Percentiles rank a stretch among this genome's conserved stretches.
phyloP scores from a whole-genome alignment of 1,140 invertebrate species.

The Lepidurus packardi region DNA sequence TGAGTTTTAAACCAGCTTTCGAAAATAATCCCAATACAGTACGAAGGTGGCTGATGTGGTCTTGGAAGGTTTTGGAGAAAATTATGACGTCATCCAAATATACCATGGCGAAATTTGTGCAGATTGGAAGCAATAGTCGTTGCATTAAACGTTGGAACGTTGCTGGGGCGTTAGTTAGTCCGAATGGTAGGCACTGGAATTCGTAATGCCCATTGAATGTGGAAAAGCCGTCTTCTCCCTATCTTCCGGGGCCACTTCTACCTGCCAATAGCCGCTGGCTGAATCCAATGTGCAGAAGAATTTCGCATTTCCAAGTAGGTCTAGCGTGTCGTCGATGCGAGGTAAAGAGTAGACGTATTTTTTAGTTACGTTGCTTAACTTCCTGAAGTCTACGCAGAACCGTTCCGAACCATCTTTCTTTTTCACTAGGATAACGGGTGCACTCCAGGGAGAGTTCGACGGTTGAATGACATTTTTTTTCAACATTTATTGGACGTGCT shows the following conservation, averaged over 20 bases:
- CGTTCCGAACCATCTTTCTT: constrained; percentile 32
- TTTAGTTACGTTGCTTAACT: constrained; percentile 43
- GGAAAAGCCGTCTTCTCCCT: constrained; percentile 46
- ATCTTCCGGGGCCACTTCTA: constrained; percentile 43
- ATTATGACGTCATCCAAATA: constrained; percentile 55
- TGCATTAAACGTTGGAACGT: constrained; percentile 46
- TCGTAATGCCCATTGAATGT: constrained; percentile 43
- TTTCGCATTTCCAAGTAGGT: constrained; percentile 44
- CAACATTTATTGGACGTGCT: not conserved
- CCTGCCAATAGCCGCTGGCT: constrained; percentile 49
- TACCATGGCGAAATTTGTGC: constrained; percentile 41
- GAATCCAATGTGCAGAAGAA: constrained; percentile 49
- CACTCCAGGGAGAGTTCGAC: constrained; percentile 35
- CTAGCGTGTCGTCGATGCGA: constrained; percentile 47
- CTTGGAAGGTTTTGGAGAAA: constrained; percentile 39
- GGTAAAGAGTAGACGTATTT: constrained; percentile 51
- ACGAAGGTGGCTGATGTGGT: constrained; percentile 40
- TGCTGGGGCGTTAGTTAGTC: constrained; percentile 43
- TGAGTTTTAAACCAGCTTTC: constrained; percentile 38
- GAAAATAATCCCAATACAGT: constrained; percentile 30
- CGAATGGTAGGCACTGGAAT: constrained; percentile 43
- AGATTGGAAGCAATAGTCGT: constrained; percentile 36
- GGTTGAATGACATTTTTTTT: constrained; percentile 8
- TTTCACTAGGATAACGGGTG: constrained; percentile 29
- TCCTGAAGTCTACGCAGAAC: constrained; percentile 36